phyloP scores from a whole-genome alignment of 1,140 invertebrate species.

The Atta texana region DNA sequence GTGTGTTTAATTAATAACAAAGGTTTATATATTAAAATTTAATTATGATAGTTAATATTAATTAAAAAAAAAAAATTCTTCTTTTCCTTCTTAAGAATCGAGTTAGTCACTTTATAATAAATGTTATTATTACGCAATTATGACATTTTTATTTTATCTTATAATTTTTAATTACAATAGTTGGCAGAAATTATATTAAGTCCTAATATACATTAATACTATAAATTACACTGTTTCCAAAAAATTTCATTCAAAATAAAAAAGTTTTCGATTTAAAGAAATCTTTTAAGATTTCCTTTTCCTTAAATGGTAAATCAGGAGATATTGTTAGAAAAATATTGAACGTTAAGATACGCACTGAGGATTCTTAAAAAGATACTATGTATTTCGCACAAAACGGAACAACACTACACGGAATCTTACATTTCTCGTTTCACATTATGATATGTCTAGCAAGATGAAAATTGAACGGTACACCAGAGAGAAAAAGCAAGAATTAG shows the following conservation, averaged over 20 bases:
- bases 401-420: neutral
- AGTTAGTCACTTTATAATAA: neutral
- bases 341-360: neutral
- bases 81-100: too few relatives aligned
- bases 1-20: too few relatives aligned
- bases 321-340: neutral
- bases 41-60: too few relatives aligned
- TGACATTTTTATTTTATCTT: neutral
- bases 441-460: constrained; percentile 2
- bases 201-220: neutral
- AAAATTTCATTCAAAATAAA: neutral
- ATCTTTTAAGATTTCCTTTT: neutral
- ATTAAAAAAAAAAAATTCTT: neutral
- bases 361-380: neutral
- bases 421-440: constrained; percentile 3
- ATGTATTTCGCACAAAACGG: neutral
- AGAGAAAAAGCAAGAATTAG: constrained; percentile 15
- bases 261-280: neutral
- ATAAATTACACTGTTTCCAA: neutral
- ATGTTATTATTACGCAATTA: neutral
- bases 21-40: too few relatives aligned
- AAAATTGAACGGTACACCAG: constrained; percentile 29
- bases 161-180: neutral
- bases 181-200: constrained; percentile 1
- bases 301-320: neutral